Percentiles rank a stretch among this genome's conserved stretches.
Evolutionary conservation across 1,140 invertebrate species (phyloP).

Genomic region (Anoplolepis gracilipes): DNA sequence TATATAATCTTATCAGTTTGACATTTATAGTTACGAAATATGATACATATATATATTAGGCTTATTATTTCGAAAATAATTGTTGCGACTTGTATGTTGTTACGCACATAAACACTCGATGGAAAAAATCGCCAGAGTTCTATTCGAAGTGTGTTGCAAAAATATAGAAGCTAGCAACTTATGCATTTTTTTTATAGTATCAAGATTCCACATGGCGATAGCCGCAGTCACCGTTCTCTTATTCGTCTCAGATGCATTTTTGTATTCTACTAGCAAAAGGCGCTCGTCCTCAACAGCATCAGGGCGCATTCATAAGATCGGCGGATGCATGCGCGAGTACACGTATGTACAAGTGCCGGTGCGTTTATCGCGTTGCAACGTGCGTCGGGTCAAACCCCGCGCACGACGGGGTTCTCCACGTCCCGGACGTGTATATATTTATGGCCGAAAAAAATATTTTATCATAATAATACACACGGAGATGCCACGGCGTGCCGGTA

Average conservation of each 20-base stretch:
- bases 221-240: neutral
- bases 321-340: slow-evolving; percentile 46
- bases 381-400: slow-evolving; percentile 77
- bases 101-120: neutral
- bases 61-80: neutral
- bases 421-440: slow-evolving; percentile 79
- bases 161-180: slow-evolving; percentile 28
- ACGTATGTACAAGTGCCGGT: slow-evolving; percentile 61
- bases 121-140: neutral
- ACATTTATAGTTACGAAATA: neutral
- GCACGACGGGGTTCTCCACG: slow-evolving; percentile 80
- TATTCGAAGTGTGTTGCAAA: neutral
- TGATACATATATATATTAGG: neutral
- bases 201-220: slow-evolving; percentile 9
- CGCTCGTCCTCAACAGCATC: slow-evolving; percentile 30
- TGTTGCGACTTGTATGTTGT: neutral
- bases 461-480: slow-evolving; percentile 81
- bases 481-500: slow-evolving; percentile 77
- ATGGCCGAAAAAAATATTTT: slow-evolving; percentile 82
- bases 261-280: neutral
- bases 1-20: neutral
- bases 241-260: slow-evolving; percentile 34
- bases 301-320: slow-evolving; percentile 52
- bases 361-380: slow-evolving; percentile 76
- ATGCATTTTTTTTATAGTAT: neutral